These are phyloP conservation scores for Anseranas semipalmata DNA, from an alignment of 2,113 vertebrate genomes.

Conservation along the genomic window DNA sequence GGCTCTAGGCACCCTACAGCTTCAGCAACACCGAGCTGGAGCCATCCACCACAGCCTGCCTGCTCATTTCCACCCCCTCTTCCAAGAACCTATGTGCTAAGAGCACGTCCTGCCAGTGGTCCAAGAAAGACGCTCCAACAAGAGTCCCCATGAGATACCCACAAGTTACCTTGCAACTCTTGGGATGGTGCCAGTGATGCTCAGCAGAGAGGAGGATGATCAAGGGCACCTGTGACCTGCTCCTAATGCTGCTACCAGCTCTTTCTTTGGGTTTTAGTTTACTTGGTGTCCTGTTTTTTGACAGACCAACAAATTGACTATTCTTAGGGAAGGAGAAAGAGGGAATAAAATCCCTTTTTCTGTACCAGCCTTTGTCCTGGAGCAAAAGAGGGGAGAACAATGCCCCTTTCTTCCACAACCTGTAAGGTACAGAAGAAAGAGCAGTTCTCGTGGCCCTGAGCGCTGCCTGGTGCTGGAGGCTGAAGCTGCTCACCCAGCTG, in stretches of 20 bases:
- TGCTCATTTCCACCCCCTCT: not conserved
- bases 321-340: not conserved
- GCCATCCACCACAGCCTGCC: not conserved
- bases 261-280: not conserved
- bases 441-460: not conserved
- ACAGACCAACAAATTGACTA: not conserved
- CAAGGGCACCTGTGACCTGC: not conserved
- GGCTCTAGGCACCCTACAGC: not conserved
- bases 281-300: not conserved
- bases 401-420: not conserved
- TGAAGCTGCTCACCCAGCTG: not conserved
- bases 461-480: not conserved
- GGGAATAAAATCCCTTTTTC: not conserved
- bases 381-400: not conserved
- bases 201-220: not conserved
- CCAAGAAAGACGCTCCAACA: not conserved
- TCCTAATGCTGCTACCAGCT: not conserved
- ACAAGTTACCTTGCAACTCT: not conserved
- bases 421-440: not conserved
- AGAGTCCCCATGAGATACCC: not conserved
- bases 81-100: not conserved
- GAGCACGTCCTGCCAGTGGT: rapidly evolving
- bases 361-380: not conserved
- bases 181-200: not conserved
- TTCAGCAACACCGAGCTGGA: not conserved